Evolutionary conservation across 2,888 invertebrate species (phyloP).

Genomic region (Molorchus minor): DNA sequence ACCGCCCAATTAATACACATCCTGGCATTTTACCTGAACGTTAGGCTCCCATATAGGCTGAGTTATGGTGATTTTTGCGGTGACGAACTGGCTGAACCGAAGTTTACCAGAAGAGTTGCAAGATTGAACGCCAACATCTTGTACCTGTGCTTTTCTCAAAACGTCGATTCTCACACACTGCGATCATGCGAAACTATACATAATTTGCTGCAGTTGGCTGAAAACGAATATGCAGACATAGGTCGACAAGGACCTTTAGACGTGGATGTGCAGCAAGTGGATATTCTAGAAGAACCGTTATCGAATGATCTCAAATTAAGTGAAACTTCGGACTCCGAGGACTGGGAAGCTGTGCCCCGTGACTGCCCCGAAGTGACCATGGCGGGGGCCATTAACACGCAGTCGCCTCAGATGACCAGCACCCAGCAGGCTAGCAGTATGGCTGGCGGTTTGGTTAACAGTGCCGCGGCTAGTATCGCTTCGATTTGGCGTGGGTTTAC

Average conservation of each 20-base stretch:
- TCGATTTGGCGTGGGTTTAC: constrained; percentile 84
- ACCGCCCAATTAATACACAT: constrained; percentile 85
- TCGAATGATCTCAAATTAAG: constrained; percentile 70
- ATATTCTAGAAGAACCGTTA: constrained; percentile 72
- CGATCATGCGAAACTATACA: constrained; percentile 76
- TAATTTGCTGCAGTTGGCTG: constrained; percentile 76
- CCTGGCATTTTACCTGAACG: constrained; percentile 84
- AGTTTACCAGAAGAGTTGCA: constrained; percentile 78
- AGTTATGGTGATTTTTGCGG: constrained; percentile 77
- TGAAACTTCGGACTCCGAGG: constrained; percentile 75
- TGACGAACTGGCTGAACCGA: constrained; percentile 74
- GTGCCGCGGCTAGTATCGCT: constrained; percentile 83
- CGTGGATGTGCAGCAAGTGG: constrained; percentile 65
- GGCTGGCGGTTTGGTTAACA: constrained; percentile 79
- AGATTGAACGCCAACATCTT: constrained; percentile 83
- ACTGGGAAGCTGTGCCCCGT: constrained; percentile 73
- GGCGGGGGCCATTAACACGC: constrained; percentile 50
- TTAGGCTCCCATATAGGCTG: constrained; percentile 79
- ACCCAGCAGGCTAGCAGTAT: constrained; percentile 66
- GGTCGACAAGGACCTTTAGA: constrained; percentile 77
- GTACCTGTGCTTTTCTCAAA: constrained; percentile 81
- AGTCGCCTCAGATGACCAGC: constrained; percentile 60
- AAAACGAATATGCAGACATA: constrained; percentile 72
- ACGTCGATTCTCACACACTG: constrained; percentile 71
- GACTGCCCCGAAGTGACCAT: constrained; percentile 64